Evolutionary conservation across 2,113 vertebrate species (phyloP).

Genomic region (Gnathonemus echidnorhynchus): DNA sequence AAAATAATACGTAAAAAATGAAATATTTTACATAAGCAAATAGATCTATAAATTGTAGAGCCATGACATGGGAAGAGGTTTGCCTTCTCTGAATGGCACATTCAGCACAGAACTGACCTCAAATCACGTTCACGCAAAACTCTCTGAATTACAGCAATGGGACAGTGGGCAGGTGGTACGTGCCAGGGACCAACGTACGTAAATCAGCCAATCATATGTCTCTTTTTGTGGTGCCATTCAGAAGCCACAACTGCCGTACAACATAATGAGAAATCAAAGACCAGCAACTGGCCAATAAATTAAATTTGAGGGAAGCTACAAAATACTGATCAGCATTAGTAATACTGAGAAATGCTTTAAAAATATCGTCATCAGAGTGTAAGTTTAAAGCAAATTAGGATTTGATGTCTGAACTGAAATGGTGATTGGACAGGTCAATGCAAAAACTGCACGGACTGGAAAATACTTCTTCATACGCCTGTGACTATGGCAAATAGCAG

Average conservation of each 20-base stretch:
- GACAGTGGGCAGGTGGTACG: neutral
- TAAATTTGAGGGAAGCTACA: neutral
- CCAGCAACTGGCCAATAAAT: neutral
- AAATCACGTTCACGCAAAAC: constrained; percentile 52
- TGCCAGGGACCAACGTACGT: neutral
- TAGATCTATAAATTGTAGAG: constrained; percentile 31
- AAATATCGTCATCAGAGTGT: neutral
- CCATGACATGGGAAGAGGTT: constrained; percentile 28
- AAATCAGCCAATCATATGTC: neutral
- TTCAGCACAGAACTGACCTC: constrained; percentile 20
- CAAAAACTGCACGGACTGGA: neutral
- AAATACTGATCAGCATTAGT: neutral
- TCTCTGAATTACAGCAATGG: constrained; percentile 21
- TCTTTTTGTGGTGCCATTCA: neutral
- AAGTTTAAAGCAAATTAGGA: neutral
- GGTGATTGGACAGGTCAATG: neutral
- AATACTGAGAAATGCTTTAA: neutral
- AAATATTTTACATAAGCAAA: constrained; percentile 70
- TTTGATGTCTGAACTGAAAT: neutral
- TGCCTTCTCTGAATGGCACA: constrained; percentile 36
- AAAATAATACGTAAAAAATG: constrained; percentile 46
- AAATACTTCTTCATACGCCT: neutral
- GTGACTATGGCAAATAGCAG: neutral
- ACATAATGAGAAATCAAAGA: neutral
- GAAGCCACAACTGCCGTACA: neutral